Percentiles rank a stretch among this genome's conserved stretches.
Evolutionary conservation across 2,888 invertebrate species (phyloP).

Genomic region (Eupeodes luniger): DNA sequence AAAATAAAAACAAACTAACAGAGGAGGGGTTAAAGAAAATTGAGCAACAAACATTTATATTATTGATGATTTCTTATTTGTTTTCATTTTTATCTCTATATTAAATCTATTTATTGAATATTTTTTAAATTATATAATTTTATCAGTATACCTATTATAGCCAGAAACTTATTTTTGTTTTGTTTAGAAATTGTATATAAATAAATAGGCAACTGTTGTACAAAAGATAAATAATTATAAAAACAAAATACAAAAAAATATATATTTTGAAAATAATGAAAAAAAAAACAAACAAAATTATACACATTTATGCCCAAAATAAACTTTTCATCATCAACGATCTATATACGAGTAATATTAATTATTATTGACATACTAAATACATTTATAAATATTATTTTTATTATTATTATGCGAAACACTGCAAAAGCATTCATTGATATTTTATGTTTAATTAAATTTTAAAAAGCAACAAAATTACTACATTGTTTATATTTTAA

Average conservation of each 20-base stretch:
- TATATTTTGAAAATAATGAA: conserved; percentile 53
- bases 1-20: conserved; percentile 10
- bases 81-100: conserved; percentile 51
- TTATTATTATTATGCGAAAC: conserved; percentile 9
- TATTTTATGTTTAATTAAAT: conserved; percentile 55
- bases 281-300: conserved; percentile 27
- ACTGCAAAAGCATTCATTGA: conserved; percentile 42
- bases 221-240: conserved; percentile 48
- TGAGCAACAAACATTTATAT: conserved; percentile 52
- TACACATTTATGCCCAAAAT: conserved; percentile 45
- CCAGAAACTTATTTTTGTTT: conserved; percentile 46
- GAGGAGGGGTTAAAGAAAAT: conserved; percentile 16
- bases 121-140: conserved; percentile 41
- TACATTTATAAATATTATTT: conserved; percentile 26
- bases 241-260: conserved; percentile 17
- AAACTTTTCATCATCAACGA: conserved; percentile 69
- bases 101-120: conserved; percentile 64
- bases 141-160: conserved; percentile 10
- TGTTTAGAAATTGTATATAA: conserved; percentile 66
- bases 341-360: conserved; percentile 13
- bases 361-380: conserved; percentile 21
- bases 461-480: conserved; percentile 46
- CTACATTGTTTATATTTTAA: conserved; percentile 73
- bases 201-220: conserved; percentile 58
- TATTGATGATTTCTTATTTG: conserved; percentile 46